These are phyloP conservation scores for Meandrina meandrites DNA, from an alignment of 92 coral and sea anemone species.

Conservation along the genomic window DNA sequence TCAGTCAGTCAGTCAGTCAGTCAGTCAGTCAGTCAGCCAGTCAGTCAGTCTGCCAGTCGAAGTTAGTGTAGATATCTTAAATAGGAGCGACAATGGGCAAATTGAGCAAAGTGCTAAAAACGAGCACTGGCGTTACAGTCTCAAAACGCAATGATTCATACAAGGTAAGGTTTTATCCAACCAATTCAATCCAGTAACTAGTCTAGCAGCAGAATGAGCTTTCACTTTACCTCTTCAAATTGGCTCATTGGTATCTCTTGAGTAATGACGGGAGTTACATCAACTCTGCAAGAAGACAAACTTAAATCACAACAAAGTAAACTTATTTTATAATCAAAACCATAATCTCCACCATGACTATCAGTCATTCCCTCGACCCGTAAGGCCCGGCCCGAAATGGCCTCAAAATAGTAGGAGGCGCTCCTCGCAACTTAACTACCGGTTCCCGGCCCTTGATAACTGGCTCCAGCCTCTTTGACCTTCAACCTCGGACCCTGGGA, in stretches of 20 bases:
- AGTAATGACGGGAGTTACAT: slow-evolving; percentile 67
- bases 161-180: not conserved
- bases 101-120: not conserved
- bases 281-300: slow-evolving; percentile 55
- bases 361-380: not conserved
- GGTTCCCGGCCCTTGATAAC: too few relatives aligned
- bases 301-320: not conserved
- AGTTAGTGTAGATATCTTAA: too few relatives aligned
- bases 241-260: slow-evolving; percentile 79
- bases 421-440: too few relatives aligned
- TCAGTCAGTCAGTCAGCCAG: too few relatives aligned
- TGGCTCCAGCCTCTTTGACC: too few relatives aligned
- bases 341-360: not conserved
- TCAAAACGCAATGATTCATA: not conserved
- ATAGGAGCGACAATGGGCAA: not conserved
- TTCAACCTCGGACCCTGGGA: too few relatives aligned
- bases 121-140: not conserved
- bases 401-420: too few relatives aligned
- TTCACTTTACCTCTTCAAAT: slow-evolving; percentile 52
- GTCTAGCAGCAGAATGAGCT: not conserved
- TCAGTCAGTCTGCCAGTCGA: not conserved
- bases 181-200: not conserved
- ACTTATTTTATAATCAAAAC: not conserved
- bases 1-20: too few relatives aligned
- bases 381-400: too few relatives aligned